Evolutionary conservation across 1,140 invertebrate genomes (phyloP).

Genomic region (Melipona quadrifasciata): DNA sequence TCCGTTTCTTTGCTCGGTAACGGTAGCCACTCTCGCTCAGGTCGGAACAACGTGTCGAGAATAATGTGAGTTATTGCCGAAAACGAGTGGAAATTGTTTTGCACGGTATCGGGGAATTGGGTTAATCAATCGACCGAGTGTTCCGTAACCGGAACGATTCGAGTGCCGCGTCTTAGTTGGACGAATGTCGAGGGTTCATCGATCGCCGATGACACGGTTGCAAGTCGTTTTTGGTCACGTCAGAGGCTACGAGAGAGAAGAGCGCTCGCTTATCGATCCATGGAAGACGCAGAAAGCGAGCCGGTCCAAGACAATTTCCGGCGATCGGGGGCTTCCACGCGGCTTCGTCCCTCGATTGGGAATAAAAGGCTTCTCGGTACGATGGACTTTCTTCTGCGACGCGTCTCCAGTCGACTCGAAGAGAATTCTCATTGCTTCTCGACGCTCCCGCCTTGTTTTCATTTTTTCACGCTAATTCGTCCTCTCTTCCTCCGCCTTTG

Average conservation of each 20-base stretch:
- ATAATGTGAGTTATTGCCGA: background rate
- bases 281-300: constrained; percentile 7
- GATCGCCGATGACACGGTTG: constrained; percentile 17
- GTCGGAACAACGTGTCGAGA: background rate
- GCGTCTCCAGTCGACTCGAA: background rate
- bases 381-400: background rate
- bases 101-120: background rate
- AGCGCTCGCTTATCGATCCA: constrained; percentile 8
- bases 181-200: background rate
- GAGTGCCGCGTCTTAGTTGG: background rate
- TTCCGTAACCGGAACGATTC: constrained; percentile 16
- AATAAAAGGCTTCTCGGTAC: constrained; percentile 39
- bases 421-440: background rate
- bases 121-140: constrained; percentile 19
- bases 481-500: too few species aligned
- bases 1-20: too few species aligned
- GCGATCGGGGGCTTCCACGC: constrained; percentile 16
- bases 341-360: constrained; percentile 53
- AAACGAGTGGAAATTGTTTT: background rate
- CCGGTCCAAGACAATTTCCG: constrained; percentile 48
- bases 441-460: too few species aligned
- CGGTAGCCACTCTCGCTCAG: too few species aligned
- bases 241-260: background rate
- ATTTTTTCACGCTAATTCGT: background rate
- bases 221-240: constrained; percentile 12